phyloP scores from a whole-genome alignment of 1,140 invertebrate genomes.

The Psilanteris sp. region DNA sequence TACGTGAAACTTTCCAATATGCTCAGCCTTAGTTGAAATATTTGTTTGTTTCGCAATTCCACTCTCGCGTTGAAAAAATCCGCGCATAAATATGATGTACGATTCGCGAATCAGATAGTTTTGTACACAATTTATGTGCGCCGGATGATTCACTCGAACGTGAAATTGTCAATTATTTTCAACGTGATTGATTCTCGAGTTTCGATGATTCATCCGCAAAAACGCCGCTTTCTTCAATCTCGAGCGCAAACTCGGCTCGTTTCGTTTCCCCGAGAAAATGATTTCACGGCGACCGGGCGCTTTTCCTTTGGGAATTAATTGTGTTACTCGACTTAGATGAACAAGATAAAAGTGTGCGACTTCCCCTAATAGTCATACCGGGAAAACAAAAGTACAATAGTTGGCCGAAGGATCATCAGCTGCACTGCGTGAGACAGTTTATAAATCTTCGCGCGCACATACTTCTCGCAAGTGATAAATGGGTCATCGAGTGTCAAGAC shows the following conservation, averaged over 20 bases:
- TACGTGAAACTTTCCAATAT: slow-evolving; percentile 37
- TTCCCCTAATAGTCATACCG: slow-evolving; percentile 24
- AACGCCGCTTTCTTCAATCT: slow-evolving; percentile 25
- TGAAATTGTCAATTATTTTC: slow-evolving; percentile 39
- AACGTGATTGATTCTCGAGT: slow-evolving; percentile 23
- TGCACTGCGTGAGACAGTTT: slow-evolving; percentile 14
- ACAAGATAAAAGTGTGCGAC: slow-evolving; percentile 36
- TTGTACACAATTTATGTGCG: background rate
- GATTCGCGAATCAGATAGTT: background rate
- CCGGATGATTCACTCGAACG: slow-evolving; percentile 8
- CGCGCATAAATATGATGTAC: background rate
- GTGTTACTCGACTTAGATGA: slow-evolving; percentile 46
- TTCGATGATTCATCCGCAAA: slow-evolving; percentile 29
- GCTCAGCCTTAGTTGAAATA: slow-evolving; percentile 37
- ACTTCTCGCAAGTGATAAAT: slow-evolving; percentile 13
- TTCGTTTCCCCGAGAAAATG: slow-evolving; percentile 24
- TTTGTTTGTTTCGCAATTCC: slow-evolving; percentile 26
- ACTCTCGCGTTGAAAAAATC: background rate
- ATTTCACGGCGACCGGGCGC: slow-evolving; percentile 25
- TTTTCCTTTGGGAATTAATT: slow-evolving; percentile 51
- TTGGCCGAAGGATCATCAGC: slow-evolving; percentile 29
- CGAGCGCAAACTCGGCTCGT: slow-evolving; percentile 3
- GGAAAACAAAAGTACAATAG: slow-evolving; percentile 33
- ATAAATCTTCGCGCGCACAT: slow-evolving; percentile 35
- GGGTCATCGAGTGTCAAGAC: slow-evolving; percentile 29